Base-by-base conservation (phyloP, 1,140 invertebrate genomes). In the Dreissena rostriformis region DNA sequence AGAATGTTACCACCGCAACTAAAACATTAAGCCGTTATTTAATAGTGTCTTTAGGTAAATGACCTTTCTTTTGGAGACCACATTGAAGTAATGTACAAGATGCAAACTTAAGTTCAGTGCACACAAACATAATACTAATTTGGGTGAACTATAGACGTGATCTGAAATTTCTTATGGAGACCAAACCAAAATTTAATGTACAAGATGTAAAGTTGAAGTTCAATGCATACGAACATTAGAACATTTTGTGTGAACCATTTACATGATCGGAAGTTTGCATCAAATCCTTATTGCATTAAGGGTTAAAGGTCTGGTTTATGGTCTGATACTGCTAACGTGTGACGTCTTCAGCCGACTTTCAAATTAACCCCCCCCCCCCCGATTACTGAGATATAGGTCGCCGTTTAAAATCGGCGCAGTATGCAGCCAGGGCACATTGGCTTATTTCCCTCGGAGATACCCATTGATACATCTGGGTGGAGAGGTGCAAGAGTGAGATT, bases 1-100 rank as follows among this genome's bases (percentile, higher is more conserved):
- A 98, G 91, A 14, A 97, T 94, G 93, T 99, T 99, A 29, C 97
- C 97, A 93, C 97, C 97, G 91, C 96, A 97, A 84, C 97, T 97
- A 81, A 14, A 49, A 74, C 12, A 68, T 29, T n/a, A 61, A 67
- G 93, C 26, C 14, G 11, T 28, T 14, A 15, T 72, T 28, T 14
- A 72, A 39, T 29, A 51, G 14, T 17, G 14, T 17, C 53, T 19
- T 57, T 26, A 24, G 12, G 11, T 15, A 12, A 24, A 12, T 24
- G 14, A 15, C 22, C 26, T 22, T 22, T 28, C 14, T 49, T 72
- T 28, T 14, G 51, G 70, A 73, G 4, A 39, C 7, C 51, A 49
- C 4, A 19, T 61, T 6, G 39, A 61, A 61, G 2, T 61, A 6
- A 24, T 61, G 57, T 61, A 61, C 57, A n/a, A 61, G 2, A 11